A percentile compares a stretch with the other conserved stretches of the same genome.
Conservation (phyloP, 2,888 invertebrate genomes). For the Theretra japonica region DNA sequence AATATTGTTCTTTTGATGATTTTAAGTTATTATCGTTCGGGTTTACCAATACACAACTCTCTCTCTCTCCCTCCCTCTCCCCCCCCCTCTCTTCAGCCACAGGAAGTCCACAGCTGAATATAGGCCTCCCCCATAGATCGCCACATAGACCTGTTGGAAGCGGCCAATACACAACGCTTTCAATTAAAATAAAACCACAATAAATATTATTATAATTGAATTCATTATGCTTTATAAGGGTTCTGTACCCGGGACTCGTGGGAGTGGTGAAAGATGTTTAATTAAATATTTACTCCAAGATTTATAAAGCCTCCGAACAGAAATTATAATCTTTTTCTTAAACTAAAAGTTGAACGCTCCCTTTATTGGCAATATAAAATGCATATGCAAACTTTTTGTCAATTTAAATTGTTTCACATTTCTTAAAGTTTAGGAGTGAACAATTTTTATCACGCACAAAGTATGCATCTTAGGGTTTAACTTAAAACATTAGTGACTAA, state of each 20-base stretch:
- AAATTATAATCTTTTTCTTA: not conserved
- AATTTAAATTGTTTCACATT: not conserved
- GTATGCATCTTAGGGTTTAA: too few species aligned
- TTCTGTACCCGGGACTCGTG: not conserved
- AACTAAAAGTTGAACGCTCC: not conserved
- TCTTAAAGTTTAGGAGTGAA: not conserved
- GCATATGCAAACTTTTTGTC: not conserved
- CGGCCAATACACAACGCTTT: too few species aligned
- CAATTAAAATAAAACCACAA: not conserved
- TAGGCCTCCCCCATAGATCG: too few species aligned
- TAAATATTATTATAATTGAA: not conserved
- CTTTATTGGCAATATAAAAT: not conserved
- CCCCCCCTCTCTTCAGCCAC: too few species aligned
- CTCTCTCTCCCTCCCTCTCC: too few species aligned
- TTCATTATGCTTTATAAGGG: not conserved
- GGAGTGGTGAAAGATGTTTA: not conserved
- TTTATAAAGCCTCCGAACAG: not conserved
- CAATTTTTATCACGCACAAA: too few species aligned
- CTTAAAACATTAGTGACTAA: too few species aligned
- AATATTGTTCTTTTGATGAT: not conserved
- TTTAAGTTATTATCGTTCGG: not conserved
- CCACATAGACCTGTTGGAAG: too few species aligned
- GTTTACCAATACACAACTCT: not conserved
- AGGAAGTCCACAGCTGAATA: too few species aligned
- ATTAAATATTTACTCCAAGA: not conserved